phyloP scores from a whole-genome alignment of 2,797 vertebrate species.

The Mormyrus hasselquistii region DNA sequence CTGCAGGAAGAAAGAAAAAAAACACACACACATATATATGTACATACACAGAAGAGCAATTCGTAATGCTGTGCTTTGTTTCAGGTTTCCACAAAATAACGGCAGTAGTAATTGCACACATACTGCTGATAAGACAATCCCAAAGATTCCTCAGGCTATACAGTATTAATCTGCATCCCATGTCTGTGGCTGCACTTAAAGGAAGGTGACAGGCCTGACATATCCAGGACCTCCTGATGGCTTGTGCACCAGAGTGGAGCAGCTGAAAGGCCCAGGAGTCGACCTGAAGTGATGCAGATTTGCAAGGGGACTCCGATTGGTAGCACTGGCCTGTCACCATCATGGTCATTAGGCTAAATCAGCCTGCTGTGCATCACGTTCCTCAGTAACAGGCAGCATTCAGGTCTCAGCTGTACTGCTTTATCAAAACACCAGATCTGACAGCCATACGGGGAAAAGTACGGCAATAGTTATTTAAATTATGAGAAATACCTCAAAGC shows the following conservation, averaged over 20 bases:
- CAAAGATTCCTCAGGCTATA: constrained; percentile 65
- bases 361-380: constrained; percentile 62
- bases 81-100: constrained; percentile 51
- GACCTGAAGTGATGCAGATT: constrained; percentile 69
- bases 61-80: constrained; percentile 32
- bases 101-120: constrained; percentile 60
- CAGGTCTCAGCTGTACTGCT: constrained; percentile 55
- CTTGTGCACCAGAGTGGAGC: constrained; percentile 63
- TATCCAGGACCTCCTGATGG: constrained; percentile 75
- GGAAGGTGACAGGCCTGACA: constrained; percentile 74
- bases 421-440: constrained; percentile 54
- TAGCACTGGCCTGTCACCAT: constrained; percentile 65
- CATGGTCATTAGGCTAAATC: constrained; percentile 71
- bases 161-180: constrained; percentile 75
- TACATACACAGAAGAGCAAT: not conserved
- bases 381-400: constrained; percentile 63
- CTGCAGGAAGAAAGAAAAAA: not conserved
- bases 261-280: constrained; percentile 63
- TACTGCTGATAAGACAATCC: constrained; percentile 61
- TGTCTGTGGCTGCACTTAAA: constrained; percentile 68
- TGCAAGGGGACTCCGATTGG: constrained; percentile 66
- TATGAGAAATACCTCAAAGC: constrained; percentile 37
- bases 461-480: constrained; percentile 45
- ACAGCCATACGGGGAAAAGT: constrained; percentile 38
- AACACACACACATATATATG: not conserved